Conservation (phyloP, 2,888 invertebrate genomes). For the Azorinus chamasolen region DNA sequence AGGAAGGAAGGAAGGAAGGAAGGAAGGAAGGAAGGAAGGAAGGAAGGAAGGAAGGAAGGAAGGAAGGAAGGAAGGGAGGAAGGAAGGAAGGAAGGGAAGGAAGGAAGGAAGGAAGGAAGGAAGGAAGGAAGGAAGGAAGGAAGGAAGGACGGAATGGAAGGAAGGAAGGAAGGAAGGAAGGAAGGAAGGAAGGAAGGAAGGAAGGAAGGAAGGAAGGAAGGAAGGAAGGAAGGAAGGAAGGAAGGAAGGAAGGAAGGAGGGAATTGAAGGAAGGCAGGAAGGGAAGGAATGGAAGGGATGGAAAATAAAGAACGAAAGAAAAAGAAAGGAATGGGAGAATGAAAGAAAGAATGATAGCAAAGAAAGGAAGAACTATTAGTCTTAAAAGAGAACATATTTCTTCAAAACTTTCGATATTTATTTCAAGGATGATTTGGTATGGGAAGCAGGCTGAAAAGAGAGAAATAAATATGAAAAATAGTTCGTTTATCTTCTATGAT, state of each 20-base stretch:
- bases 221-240: background rate
- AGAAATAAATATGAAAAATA: too few relatives aligned
- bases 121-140: background rate
- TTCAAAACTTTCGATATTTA: too few relatives aligned
- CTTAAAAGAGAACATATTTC: too few relatives aligned
- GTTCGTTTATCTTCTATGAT: too few relatives aligned
- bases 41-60: too few relatives aligned
- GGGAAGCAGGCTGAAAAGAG: too few relatives aligned
- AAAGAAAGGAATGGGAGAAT: background rate
- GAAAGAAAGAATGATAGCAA: background rate
- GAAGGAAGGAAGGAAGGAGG: background rate
- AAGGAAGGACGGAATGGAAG: background rate
- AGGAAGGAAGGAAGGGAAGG: too few relatives aligned
- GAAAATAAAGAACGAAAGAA: background rate
- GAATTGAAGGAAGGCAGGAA: background rate
- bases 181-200: conserved; percentile 3
- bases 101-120: too few relatives aligned
- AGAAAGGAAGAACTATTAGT: background rate
- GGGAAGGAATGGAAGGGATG: background rate
- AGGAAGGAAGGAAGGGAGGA: too few relatives aligned
- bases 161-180: conserved; percentile 5
- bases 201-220: background rate
- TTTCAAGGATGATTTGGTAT: too few relatives aligned
- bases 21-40: too few relatives aligned
- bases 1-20: too few relatives aligned